Evolutionary conservation across 2,888 invertebrate genomes (phyloP).

Genomic region (Eristalinus sepulchralis): DNA sequence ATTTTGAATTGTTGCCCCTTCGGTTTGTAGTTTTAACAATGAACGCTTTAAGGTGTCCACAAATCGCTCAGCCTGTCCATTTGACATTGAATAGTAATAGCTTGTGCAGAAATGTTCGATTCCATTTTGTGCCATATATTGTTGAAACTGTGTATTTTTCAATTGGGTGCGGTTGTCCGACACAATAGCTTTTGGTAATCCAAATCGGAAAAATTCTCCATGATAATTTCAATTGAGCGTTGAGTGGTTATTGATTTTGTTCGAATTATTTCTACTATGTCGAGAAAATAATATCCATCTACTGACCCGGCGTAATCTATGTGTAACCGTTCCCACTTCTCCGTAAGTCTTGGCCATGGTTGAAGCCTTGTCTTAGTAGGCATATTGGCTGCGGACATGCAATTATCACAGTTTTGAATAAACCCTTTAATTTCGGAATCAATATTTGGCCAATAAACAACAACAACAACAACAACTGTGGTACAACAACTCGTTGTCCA

Average conservation of each 20-base stretch:
- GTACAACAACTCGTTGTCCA: constrained; percentile 59
- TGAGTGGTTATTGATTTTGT: constrained; percentile 66
- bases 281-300: constrained; percentile 72
- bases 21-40: constrained; percentile 56
- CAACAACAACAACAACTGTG: constrained; percentile 72
- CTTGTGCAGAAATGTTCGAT: constrained; percentile 34
- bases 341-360: constrained; percentile 72
- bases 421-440: constrained; percentile 73
- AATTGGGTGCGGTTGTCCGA: constrained; percentile 58
- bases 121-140: constrained; percentile 26
- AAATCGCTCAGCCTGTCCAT: constrained; percentile 72
- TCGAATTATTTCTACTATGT: constrained; percentile 77
- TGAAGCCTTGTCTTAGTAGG: constrained; percentile 72
- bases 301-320: constrained; percentile 78
- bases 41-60: constrained; percentile 69
- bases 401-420: constrained; percentile 72
- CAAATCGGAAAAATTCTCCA: constrained; percentile 69
- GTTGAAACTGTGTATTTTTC: constrained; percentile 34
- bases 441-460: constrained; percentile 75
- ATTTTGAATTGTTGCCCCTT: constrained; percentile 46
- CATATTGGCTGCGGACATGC: constrained; percentile 73
- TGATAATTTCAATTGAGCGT: constrained; percentile 55
- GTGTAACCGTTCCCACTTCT: constrained; percentile 78
- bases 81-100: constrained; percentile 56
- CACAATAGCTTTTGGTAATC: constrained; percentile 40